A percentile compares a stretch with the other conserved stretches of the same genome.
Evolutionary conservation across 2,797 vertebrate species (phyloP).

Genomic region (Apogon hyalosoma): DNA sequence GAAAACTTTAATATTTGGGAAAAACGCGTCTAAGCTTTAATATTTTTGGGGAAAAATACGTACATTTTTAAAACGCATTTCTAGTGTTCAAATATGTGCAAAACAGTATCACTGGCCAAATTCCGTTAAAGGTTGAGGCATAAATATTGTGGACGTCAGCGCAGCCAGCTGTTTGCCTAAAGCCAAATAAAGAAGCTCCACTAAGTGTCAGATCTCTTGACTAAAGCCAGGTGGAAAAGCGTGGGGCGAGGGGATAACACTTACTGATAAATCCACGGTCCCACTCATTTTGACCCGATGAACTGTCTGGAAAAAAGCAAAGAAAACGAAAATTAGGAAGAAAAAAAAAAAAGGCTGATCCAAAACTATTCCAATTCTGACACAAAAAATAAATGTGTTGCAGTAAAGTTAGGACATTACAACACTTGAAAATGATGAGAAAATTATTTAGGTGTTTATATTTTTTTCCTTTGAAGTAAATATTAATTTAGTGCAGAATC

Average conservation of each 20-base stretch:
- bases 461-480: conserved; percentile 3
- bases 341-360: not conserved
- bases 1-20: not conserved
- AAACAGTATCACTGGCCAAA: conserved; percentile 10
- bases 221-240: conserved; percentile 51
- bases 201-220: conserved; percentile 36
- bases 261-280: conserved; percentile 63
- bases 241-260: conserved; percentile 47
- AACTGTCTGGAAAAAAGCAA: conserved; percentile 49
- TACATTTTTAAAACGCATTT: not conserved
- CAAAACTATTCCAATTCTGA: not conserved
- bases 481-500: not conserved
- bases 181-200: conserved; percentile 43
- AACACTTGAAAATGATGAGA: not conserved
- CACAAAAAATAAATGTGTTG: not conserved
- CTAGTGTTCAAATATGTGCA: not conserved
- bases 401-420: not conserved
- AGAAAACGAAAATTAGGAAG: conserved; percentile 44
- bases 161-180: conserved; percentile 47
- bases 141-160: conserved; percentile 14
- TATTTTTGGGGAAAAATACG: not conserved
- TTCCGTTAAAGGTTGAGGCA: conserved; percentile 5
- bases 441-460: not conserved
- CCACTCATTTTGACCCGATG: conserved; percentile 42
- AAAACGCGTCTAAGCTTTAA: not conserved